Base-by-base conservation (phyloP, 2,888 invertebrate species). In the Cyrtodaria siliqua region DNA sequence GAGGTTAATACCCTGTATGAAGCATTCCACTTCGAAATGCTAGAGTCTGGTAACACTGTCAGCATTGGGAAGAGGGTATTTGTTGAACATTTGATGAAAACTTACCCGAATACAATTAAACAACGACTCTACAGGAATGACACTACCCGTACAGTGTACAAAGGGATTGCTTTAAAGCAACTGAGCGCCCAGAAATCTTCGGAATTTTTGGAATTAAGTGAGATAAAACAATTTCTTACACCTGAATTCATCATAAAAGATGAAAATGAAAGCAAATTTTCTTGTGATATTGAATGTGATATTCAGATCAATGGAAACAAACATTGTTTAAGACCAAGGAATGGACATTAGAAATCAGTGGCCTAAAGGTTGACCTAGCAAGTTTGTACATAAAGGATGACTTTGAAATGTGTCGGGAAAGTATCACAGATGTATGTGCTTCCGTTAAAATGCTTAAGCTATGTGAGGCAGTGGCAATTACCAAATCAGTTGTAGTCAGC, bases 401-500 rank as follows among this genome's bases (percentile, higher is more conserved):
- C 38, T 71, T 52, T 53, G 29, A 20, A 9, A 42, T 33, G 14
- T 33, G n/a, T 23, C 27, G 47, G 38, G 70, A 66, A 33, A 67
- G 76, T 59, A 49, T 76, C 16, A 12, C 8, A 42, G 12, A 29
- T 40, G 63, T 76, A 47, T 71, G 56, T 59, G 24, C 49, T 14
- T 44, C 29, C 40, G 56, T 62, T 12, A 20, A 40, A 47, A 29
- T 14, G 40, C n/a, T 70, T 12, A 66, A 62, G 26, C 14, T 67
- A 38, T 76, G 76, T 62, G 56, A 33, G 24, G 76, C 59, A 24
- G 59, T 71, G 23, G 50, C 29, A 20, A 12, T 67, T 29, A 71
- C 29, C 16, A 59, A 44, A 33, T 56, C 76, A 20, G 67, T 76
- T n/a, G 56, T 71, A 33, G 29, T 68, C 0, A 71, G 53, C 33